Percentiles rank a stretch among this genome's conserved stretches.
phyloP scores from a whole-genome alignment of 2,888 invertebrate species.

The Gasteruption jaculator region DNA sequence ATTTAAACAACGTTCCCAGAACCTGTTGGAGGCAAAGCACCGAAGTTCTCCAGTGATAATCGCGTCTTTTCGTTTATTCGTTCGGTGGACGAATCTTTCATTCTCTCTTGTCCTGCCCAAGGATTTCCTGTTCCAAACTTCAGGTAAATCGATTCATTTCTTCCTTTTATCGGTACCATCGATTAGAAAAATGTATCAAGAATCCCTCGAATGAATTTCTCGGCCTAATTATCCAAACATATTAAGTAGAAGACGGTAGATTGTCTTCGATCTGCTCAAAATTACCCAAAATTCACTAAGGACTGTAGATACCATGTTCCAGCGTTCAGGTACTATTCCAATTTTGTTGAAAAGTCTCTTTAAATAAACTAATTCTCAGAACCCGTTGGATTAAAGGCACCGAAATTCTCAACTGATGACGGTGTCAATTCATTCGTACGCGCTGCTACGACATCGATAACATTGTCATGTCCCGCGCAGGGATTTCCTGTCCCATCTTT shows the following conservation, averaged over 20 bases:
- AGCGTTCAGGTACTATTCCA: slow-evolving; percentile 60
- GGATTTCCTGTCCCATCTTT: slow-evolving; percentile 68
- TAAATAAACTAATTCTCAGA: slow-evolving; percentile 43
- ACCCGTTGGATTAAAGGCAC: slow-evolving; percentile 60
- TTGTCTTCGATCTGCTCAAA: background rate
- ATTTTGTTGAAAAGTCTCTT: slow-evolving; percentile 3
- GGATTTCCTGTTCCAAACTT: slow-evolving; percentile 61
- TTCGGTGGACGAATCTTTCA: no score
- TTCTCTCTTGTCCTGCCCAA: slow-evolving; percentile 64
- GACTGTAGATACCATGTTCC: slow-evolving; percentile 40
- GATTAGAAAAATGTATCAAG: no score
- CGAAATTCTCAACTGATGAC: slow-evolving; percentile 59
- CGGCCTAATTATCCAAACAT: background rate
- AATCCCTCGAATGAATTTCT: no score
- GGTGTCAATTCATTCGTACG: slow-evolving; percentile 55
- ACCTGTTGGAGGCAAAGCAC: slow-evolving; percentile 59
- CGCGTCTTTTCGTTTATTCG: no score
- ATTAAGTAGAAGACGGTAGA: slow-evolving; percentile 9
- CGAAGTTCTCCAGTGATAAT: slow-evolving; percentile 61
- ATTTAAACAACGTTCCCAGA: no score
- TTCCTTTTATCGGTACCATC: no score
- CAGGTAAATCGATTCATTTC: no score
- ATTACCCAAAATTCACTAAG: slow-evolving; percentile 11
- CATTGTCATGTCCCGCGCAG: slow-evolving; percentile 65
- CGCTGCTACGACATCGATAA: slow-evolving; percentile 54